A percentile compares a stretch with the other conserved stretches of the same genome.
These are phyloP conservation scores for Capromys pilorides DNA, from an alignment of 2,797 vertebrate genomes.

Conservation along the genomic window DNA sequence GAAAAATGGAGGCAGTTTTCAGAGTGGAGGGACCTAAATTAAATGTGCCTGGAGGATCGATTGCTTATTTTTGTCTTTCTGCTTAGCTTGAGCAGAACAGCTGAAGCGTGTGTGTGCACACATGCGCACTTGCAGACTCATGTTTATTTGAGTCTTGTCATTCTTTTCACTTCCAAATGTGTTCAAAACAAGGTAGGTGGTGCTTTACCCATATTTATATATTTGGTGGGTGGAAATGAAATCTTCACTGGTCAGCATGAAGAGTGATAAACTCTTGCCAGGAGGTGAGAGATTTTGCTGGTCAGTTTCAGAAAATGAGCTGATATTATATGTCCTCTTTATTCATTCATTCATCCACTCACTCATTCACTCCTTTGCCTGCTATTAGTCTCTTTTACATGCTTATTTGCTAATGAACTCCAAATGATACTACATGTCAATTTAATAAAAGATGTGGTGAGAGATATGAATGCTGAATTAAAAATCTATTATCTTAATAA, in stretches of 20 bases:
- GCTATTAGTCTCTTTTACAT: neutral
- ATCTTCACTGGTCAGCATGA: neutral
- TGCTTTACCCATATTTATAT: neutral
- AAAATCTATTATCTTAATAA: neutral
- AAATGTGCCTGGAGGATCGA: conserved; percentile 47
- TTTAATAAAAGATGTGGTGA: neutral
- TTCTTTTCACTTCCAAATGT: conserved; percentile 45
- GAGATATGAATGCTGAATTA: neutral
- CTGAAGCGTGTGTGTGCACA: neutral
- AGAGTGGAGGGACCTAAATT: conserved; percentile 23
- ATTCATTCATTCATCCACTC: neutral
- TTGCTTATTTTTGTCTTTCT: conserved; percentile 57
- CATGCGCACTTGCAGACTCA: neutral
- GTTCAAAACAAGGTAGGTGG: conserved; percentile 38
- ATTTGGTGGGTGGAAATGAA: neutral
- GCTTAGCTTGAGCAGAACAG: neutral
- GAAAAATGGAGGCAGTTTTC: conserved; percentile 70
- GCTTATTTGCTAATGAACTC: neutral
- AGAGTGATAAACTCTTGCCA: neutral
- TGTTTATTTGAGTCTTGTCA: conserved; percentile 50
- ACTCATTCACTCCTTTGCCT: neutral
- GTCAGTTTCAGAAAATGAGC: neutral
- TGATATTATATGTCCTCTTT: too few relatives aligned
- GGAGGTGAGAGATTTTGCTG: neutral
- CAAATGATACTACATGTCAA: neutral